Base-by-base conservation (phyloP, 2,888 invertebrate species). In the Drosophila formosana region DNA sequence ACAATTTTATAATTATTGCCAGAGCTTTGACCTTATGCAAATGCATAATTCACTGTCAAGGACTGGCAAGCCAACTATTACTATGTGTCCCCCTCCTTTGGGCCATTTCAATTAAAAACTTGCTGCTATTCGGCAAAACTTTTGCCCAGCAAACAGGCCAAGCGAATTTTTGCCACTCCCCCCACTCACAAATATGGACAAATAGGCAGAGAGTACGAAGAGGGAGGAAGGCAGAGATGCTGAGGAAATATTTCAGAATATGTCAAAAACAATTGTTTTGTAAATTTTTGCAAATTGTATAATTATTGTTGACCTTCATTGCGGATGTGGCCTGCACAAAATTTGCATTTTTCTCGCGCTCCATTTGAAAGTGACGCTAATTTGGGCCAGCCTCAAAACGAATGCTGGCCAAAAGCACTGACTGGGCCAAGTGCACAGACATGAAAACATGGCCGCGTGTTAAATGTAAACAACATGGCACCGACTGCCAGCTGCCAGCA, bases 201-300 rank as follows among this genome's bases (percentile, higher is more conserved):
- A 46, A 28, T 75, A 25, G 30, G 62, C 62, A 52, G 8, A 34
- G 34, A 47, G 46, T 11, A 25, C 7, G 25, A 45, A 32, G 45
- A 34, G 37, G 3, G 37, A 37, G 37, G n/a, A 18, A 8, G 46
- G 13, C 7, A 49, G 25, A 13, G 39, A 7, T 2, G 13, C 13
- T 11, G 28, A 13, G 46, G 9, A 39, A 52, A 70, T 82, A 88
- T 82, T 75, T 60, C 77, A 65, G 47, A 53, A 28, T 46, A 71
- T 82, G 82, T 82, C 82, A 86, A 67, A 88, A 86, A 86, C 82
- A 82, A 82, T 82, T 82, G 88, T 86, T 82, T 74, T 86, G 71
- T 66, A 71, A 71, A 81, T 78, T 65, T 58, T 30, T 67, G 86
- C 72, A 75, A 82, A 82, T 88, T 88, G 88, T 83, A 73, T 77